Evolutionary conservation across 2,888 invertebrate species (phyloP), one percentile per base, ranked within the genome.

Genomic region (Brachylomia viminalis): DNA sequence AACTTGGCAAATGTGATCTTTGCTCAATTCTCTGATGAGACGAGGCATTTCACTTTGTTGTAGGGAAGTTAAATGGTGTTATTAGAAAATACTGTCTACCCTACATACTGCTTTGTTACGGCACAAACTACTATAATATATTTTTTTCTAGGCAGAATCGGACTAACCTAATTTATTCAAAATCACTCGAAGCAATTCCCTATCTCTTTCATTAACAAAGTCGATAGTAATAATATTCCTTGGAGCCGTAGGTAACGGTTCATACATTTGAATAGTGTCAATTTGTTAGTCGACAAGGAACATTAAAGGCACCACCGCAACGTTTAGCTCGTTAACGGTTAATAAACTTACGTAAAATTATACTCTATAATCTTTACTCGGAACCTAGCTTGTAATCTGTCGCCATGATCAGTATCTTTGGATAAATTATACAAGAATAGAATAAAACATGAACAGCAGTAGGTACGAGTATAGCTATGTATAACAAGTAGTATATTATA

Each of bases 251-350:
- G 30, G 47, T 49, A 65, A 64, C 70, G 54, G 72, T 49, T 17
- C 13, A 70, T 83, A 76, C 70, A 76, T 70, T 52, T 23, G 70
- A 77, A 83, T 77, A 77, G 80, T 73, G 84, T 70, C 80, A 84
- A 77, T 84, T 83, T 80, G 80, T 80, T 72, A 56, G 27, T 3
- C 54, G 84, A 84, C 84, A 77, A 77, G 27, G 33, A 52, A 61
- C 72, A 72, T 79, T 71, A 83, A 2, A 49, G 67, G 71, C 59
- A 33, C 27, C 73, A 62, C 27, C 66, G 52, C 73, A 62, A n/a
- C 66, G 52, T 74, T 82, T 78, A 52, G 42, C 58, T 81, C 17
- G 73, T 69, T 82, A 70, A 56, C 79, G 38, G 81, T 49, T 56
- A 49, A 81, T 81, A 80, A 80, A 80, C 45, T 70, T 30, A 64